These are phyloP conservation scores for Amblyteles armatorius DNA, from an alignment of 2,888 invertebrate genomes.

Conservation along the genomic window DNA sequence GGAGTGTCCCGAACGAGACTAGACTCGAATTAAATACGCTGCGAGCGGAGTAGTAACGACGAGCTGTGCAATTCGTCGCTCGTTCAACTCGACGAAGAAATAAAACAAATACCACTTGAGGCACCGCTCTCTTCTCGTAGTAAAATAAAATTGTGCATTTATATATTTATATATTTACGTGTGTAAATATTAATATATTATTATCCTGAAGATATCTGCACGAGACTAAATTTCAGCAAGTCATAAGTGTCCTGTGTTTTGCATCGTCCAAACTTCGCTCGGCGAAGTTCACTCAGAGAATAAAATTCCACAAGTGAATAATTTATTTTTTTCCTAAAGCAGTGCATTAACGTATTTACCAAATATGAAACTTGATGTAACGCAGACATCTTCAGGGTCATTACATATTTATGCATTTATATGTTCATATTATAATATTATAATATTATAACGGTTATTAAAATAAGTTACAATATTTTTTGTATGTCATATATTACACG, in stretches of 20 bases:
- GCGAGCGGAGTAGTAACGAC: constrained; percentile 7
- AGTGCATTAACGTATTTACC: too few species aligned
- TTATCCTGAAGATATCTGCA: too few species aligned
- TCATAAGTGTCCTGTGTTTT: too few species aligned
- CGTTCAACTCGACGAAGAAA: constrained; percentile 22
- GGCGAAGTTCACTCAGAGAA: too few species aligned
- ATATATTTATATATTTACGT: background rate
- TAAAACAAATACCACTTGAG: constrained; percentile 9
- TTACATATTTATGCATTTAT: background rate
- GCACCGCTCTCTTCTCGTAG: constrained; percentile 11
- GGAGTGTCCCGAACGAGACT: constrained; percentile 54
- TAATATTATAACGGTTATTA: background rate
- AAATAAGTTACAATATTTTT: background rate
- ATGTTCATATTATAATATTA: too few species aligned
- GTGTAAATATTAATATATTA: background rate
- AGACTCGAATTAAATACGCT: constrained; percentile 53
- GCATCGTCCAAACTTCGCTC: background rate
- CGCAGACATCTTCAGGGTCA: too few species aligned
- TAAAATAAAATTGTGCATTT: background rate
- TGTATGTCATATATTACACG: constrained; percentile 36
- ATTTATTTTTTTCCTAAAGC: too few species aligned
- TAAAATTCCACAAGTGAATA: too few species aligned
- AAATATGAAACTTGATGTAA: too few species aligned
- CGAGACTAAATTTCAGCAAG: too few species aligned
- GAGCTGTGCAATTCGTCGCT: constrained; percentile 6